Evolutionary conservation across 2,113 vertebrate species (phyloP).

Genomic region (Chlorodrepanis virens): DNA sequence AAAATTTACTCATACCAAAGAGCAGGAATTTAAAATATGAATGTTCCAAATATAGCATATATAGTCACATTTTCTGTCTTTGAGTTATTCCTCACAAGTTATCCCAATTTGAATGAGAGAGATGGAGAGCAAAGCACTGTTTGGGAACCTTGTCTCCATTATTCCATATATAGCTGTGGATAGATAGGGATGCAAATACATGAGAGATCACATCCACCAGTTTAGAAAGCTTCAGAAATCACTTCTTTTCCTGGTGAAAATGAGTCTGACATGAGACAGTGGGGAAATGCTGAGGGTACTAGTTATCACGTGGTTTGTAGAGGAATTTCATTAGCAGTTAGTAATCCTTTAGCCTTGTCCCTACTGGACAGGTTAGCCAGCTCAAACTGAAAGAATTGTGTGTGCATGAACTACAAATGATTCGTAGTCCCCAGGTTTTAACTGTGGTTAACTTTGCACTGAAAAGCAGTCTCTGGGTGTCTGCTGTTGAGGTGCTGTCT

Average conservation of each 20-base stretch:
- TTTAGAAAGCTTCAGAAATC: neutral
- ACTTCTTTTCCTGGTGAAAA: neutral
- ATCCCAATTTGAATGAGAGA: neutral
- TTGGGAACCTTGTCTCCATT: neutral
- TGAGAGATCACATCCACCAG: neutral
- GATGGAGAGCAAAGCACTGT: neutral
- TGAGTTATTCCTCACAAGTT: neutral
- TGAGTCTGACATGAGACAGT: accelerated
- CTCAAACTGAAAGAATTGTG: neutral
- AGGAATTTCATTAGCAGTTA: neutral
- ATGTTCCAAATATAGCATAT: accelerated
- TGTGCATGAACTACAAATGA: neutral
- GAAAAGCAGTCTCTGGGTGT: neutral
- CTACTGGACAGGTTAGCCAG: neutral
- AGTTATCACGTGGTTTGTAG: neutral
- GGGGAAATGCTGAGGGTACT: neutral
- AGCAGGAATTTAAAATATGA: neutral
- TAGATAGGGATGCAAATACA: neutral
- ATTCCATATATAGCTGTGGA: neutral
- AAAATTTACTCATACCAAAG: neutral
- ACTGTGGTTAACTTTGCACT: neutral
- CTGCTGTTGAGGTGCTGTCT: neutral
- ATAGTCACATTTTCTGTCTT: neutral
- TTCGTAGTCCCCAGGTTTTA: neutral
- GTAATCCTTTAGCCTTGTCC: neutral